Conservation (phyloP, 2,113 vertebrate genomes). For the Pelusios castaneus region DNA sequence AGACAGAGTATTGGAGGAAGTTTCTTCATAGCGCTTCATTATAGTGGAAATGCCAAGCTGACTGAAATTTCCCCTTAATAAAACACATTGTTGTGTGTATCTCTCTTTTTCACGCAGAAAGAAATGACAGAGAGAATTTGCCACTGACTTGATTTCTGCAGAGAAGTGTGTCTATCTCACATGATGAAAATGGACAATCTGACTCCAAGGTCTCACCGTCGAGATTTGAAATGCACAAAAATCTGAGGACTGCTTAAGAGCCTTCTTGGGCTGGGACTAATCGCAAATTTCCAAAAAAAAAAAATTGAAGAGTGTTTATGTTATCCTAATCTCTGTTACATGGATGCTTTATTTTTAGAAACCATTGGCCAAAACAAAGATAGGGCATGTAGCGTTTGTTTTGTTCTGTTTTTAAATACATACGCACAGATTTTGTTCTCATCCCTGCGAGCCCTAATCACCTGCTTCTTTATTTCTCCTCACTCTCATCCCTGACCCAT, state of each 20-base stretch:
- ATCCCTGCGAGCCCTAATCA: not conserved
- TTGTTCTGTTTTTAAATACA: not conserved
- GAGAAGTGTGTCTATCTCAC: rapidly evolving
- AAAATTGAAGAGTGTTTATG: not conserved
- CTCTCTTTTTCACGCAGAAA: conserved; percentile 78
- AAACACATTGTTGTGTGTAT: conserved; percentile 19
- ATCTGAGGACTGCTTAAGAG: conserved; percentile 19
- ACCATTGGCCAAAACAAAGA: not conserved
- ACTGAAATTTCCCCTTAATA: rapidly evolving
- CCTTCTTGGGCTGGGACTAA: not conserved
- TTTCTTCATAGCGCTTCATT: not conserved
- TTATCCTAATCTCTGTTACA: not conserved
- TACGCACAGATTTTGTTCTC: not conserved
- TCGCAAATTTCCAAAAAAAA: not conserved
- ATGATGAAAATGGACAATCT: not conserved
- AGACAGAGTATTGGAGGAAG: not conserved
- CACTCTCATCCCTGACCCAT: not conserved
- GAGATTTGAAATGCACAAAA: not conserved
- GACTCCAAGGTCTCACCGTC: not conserved
- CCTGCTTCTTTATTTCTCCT: not conserved
- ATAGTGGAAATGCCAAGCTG: not conserved
- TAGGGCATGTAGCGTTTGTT: not conserved
- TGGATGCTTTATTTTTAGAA: not conserved
- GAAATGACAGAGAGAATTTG: conserved; percentile 95
- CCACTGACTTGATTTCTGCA: conserved; percentile 68